Base-by-base conservation (phyloP, 2,888 invertebrate genomes). In the Agapetus fuscipes region DNA sequence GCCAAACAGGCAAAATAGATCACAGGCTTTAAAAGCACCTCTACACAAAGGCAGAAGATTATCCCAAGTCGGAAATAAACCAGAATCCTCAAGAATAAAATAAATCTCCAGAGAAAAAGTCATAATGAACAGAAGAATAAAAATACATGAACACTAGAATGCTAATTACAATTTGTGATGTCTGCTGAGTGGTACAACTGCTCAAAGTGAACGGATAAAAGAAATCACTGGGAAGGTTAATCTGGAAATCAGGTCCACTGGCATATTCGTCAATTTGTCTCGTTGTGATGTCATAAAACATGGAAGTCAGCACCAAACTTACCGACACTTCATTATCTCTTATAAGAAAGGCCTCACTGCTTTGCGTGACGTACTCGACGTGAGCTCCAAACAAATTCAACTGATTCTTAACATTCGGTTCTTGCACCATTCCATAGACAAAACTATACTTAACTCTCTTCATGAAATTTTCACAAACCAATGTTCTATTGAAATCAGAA, bases 181-280 rank as follows among this genome's bases (percentile, higher is more conserved):
- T n/a, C n/a, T n/a, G n/a, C n/a, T n/a, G n/a, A n/a, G n/a, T n/a
- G n/a, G n/a, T n/a, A n/a, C n/a, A 12, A 15, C 15, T 10, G 48
- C 57, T 65, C 20, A 59, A 58, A 37, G 70, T 58, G 50, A 78
- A 78, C 1, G 84, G 84, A 54, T 82, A 80, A 57, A 84, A 84
- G 56, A 84, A 84, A 56, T 83, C 80, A 48, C 71, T 68, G 2
- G 84, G 83, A 37, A 84, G 63, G 56, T 72, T 68, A 41, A 81
- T 69, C 51, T 78, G 72, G 39, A 82, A 64, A 43, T 75, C 70
- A 12, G 83, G 81, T 41, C 75, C 70, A 39, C 72, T 72, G 6
- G 77, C 78, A 49, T 61, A 61, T 46, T 63, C 57, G 15, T 54
- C 51, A 16, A 52, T 48, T 29, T 54, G 54, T 3, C 58, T 57